A percentile compares a stretch with the other conserved stretches of the same genome.
These are phyloP conservation scores for Megalonaias nervosa DNA, from an alignment of 1,140 invertebrate species.

Conservation along the genomic window DNA sequence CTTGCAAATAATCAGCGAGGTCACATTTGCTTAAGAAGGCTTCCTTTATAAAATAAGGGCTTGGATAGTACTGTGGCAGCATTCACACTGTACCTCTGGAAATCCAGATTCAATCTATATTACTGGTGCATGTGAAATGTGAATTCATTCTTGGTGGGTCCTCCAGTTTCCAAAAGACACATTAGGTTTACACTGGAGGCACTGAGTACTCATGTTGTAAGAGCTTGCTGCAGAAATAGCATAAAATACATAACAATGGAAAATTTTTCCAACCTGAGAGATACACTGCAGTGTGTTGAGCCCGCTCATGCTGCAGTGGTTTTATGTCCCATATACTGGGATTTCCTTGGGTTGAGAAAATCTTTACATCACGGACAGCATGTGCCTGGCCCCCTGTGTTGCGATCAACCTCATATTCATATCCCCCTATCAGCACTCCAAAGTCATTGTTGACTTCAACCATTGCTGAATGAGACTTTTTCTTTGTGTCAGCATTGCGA, in stretches of 20 bases:
- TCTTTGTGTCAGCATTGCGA: conserved; percentile 3
- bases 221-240: not conserved
- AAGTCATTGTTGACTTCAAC: conserved; percentile 4
- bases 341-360: conserved; percentile 35
- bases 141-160: no score
- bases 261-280: conserved; percentile 29
- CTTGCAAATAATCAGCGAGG: no score
- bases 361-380: conserved; percentile 36
- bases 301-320: conserved; percentile 35
- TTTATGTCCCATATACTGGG: conserved; percentile 46
- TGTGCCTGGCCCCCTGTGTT: conserved; percentile 13
- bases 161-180: no score
- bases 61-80: no score
- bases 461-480: conserved; percentile 13
- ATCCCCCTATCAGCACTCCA: conserved; percentile 42
- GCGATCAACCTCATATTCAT: conserved; percentile 28
- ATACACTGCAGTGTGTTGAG: conserved; percentile 40
- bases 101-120: no score
- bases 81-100: no score
- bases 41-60: no score
- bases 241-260: not conserved
- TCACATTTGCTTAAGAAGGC: no score
- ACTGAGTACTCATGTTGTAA: no score
- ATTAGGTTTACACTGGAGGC: no score
- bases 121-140: no score